phyloP scores from a whole-genome alignment of 2,113 vertebrate genomes.

The Thryonomys swinderianus region DNA sequence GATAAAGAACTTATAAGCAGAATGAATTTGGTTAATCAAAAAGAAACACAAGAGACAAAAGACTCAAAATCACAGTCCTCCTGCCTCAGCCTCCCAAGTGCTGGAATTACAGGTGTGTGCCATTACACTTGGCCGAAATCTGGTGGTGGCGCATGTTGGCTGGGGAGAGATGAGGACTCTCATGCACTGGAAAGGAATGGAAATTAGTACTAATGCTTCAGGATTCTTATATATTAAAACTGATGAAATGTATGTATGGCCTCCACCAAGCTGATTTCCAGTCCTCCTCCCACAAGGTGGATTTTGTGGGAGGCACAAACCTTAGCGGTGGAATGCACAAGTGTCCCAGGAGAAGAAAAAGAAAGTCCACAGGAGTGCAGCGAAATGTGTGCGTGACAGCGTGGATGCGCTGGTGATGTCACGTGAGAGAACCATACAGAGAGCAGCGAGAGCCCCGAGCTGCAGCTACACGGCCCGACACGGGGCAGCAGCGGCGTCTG shows the following conservation, averaged over 20 bases:
- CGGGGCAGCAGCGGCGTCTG: too few relatives aligned
- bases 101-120: not conserved
- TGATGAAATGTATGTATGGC: not conserved
- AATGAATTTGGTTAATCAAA: not conserved
- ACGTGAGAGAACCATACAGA: not conserved
- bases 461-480: fast-evolving
- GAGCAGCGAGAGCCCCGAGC: not conserved
- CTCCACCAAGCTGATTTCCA: too few relatives aligned
- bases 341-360: not conserved
- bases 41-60: not conserved
- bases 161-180: not conserved
- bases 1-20: not conserved
- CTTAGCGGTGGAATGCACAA: not conserved
- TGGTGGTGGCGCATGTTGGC: not conserved
- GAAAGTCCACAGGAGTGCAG: not conserved
- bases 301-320: too few relatives aligned
- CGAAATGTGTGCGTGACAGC: not conserved
- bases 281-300: too few relatives aligned
- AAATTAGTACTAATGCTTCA: not conserved
- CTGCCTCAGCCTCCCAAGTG: not conserved
- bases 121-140: too few relatives aligned
- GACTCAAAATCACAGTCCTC: not conserved
- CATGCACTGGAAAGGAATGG: not conserved
- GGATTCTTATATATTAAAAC: not conserved
- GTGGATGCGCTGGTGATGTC: not conserved